Evolutionary conservation across 2,888 invertebrate species (phyloP).

Genomic region (Oxycera nigricornis): DNA sequence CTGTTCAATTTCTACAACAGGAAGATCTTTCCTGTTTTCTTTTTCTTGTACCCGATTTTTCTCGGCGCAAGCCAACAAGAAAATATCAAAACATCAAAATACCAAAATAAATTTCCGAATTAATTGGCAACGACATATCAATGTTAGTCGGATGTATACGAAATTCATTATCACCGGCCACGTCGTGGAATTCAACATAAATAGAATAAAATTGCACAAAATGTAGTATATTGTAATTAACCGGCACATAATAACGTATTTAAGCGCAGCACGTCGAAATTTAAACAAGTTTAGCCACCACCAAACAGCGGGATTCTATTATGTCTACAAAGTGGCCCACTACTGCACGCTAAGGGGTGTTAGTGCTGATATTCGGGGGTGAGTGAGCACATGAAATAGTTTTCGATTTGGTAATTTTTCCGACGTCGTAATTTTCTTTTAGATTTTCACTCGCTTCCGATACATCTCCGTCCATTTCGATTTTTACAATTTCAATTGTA

Average conservation of each 20-base stretch:
- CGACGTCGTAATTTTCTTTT: neutral
- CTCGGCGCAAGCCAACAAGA: no score
- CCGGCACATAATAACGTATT: conserved; percentile 20
- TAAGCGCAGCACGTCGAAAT: conserved; percentile 20
- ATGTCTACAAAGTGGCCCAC: conserved; percentile 18
- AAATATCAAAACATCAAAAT: no score
- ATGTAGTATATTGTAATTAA: conserved; percentile 25
- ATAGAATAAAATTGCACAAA: conserved; percentile 29
- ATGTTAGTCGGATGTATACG: no score
- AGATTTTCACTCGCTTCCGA: neutral
- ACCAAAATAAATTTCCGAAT: no score
- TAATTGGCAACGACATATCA: no score
- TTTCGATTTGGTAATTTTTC: neutral
- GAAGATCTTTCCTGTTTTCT: no score
- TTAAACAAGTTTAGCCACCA: conserved; percentile 2
- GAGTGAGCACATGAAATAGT: neutral
- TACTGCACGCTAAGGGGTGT: neutral
- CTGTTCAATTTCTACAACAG: no score
- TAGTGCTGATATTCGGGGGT: neutral
- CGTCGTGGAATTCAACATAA: neutral
- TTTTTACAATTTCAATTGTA: conserved; percentile 23
- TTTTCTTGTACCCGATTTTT: no score
- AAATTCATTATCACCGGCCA: no score
- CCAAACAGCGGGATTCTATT: conserved; percentile 1
- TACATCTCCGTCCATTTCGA: neutral